These are phyloP conservation scores for Otus sunia DNA, from an alignment of 2,113 vertebrate species.

Conservation along the genomic window DNA sequence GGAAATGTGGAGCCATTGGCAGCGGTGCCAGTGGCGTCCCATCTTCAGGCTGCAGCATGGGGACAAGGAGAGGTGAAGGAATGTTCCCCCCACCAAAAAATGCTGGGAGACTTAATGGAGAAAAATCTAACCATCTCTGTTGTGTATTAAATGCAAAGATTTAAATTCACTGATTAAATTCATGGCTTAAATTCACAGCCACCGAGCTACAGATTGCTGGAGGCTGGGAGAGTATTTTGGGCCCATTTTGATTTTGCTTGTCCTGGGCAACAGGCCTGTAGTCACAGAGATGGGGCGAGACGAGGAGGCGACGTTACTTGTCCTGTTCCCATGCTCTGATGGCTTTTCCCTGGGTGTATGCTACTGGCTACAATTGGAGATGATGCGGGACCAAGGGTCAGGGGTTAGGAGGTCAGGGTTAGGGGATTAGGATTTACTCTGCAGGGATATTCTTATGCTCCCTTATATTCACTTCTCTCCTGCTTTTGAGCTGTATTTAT, in stretches of 20 bases:
- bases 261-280: background rate
- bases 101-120: background rate
- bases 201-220: background rate
- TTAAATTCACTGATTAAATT: background rate
- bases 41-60: background rate
- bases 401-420: background rate
- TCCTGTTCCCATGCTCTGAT: background rate
- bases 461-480: background rate
- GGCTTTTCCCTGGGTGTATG: background rate
- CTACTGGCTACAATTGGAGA: background rate
- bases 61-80: accelerated
- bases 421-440: background rate
- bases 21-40: background rate
- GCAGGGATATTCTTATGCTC: background rate
- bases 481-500: background rate
- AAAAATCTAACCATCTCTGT: background rate
- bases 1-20: background rate
- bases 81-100: background rate
- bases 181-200: background rate
- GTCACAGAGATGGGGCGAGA: background rate
- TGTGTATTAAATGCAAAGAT: background rate
- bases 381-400: background rate
- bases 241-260: background rate
- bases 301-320: background rate
- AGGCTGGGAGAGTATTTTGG: background rate